Evolutionary conservation across 1,140 invertebrate species (phyloP).

Genomic region (Teleogryllus occipitalis): DNA sequence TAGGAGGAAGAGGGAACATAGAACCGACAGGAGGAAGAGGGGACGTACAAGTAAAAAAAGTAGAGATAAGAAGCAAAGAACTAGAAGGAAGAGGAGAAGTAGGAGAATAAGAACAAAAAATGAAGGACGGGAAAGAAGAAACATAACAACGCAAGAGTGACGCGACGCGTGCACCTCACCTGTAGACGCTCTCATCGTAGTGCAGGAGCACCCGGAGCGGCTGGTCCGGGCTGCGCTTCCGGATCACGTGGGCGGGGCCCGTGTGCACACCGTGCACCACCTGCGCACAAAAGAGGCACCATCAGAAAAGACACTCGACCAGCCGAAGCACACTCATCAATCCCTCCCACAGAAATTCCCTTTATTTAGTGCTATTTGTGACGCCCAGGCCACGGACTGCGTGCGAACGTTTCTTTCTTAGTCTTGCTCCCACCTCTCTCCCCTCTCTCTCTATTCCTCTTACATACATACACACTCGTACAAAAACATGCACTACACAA

Average conservation of each 20-base stretch:
- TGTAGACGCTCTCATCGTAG: conserved; percentile 84
- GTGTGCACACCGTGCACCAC: conserved; percentile 76
- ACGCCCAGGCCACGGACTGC: no score
- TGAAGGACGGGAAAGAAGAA: not conserved
- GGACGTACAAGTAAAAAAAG: not conserved
- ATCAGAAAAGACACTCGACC: not conserved
- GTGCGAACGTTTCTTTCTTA: no score
- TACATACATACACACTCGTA: no score
- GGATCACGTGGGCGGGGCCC: conserved; percentile 66
- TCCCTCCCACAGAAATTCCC: no score
- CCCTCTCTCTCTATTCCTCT: no score
- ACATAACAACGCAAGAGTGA: not conserved
- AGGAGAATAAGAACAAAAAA: not conserved
- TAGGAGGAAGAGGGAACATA: not conserved
- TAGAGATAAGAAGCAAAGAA: not conserved
- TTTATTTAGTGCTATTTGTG: no score
- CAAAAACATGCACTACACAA: no score
- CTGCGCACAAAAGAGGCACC: conserved; percentile 40
- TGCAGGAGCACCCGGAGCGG: conserved; percentile 78
- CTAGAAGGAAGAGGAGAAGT: not conserved
- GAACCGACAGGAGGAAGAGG: not conserved
- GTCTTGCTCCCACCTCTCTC: no score
- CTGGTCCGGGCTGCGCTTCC: conserved; percentile 76
- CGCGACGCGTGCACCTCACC: conserved; percentile 44
- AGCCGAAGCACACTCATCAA: not conserved